phyloP scores from a whole-genome alignment of 2,113 vertebrate genomes.

The Amblyornis subalaris region DNA sequence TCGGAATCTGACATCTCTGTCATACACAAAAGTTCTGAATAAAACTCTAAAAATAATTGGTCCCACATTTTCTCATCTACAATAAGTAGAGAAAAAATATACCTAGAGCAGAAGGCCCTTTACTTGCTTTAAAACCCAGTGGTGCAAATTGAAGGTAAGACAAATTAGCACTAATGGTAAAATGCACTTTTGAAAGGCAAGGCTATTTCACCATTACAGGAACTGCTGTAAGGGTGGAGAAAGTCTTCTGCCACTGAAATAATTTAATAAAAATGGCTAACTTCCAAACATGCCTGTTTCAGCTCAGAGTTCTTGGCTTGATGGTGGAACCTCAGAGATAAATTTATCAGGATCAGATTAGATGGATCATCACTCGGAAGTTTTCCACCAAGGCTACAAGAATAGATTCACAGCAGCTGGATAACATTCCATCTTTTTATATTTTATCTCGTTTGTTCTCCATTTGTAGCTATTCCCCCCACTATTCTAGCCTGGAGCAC shows the following conservation, averaged over 20 bases:
- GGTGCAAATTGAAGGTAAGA: neutral
- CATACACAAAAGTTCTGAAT: neutral
- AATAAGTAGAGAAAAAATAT: neutral
- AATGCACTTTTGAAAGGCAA: neutral
- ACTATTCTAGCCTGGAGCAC: neutral
- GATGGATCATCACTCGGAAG: neutral
- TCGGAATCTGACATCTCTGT: neutral
- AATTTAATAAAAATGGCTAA: neutral
- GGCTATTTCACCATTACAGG: neutral
- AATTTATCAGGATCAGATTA: neutral
- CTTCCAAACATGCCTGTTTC: neutral
- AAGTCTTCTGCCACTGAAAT: neutral
- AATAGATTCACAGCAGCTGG: neutral
- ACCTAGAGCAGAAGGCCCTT: neutral
- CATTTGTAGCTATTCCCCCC: neutral
- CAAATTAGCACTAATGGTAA: neutral
- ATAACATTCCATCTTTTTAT: neutral
- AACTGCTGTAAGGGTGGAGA: neutral
- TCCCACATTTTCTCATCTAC: neutral
- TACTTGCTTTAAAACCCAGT: neutral
- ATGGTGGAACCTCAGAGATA: neutral
- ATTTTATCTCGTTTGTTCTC: neutral
- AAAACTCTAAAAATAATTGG: slow-evolving; percentile 15
- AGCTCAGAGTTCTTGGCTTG: neutral
- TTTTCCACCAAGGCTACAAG: neutral